These are phyloP conservation scores for Phorcus lineatus DNA, from an alignment of 2,888 invertebrate genomes.

Conservation along the genomic window DNA sequence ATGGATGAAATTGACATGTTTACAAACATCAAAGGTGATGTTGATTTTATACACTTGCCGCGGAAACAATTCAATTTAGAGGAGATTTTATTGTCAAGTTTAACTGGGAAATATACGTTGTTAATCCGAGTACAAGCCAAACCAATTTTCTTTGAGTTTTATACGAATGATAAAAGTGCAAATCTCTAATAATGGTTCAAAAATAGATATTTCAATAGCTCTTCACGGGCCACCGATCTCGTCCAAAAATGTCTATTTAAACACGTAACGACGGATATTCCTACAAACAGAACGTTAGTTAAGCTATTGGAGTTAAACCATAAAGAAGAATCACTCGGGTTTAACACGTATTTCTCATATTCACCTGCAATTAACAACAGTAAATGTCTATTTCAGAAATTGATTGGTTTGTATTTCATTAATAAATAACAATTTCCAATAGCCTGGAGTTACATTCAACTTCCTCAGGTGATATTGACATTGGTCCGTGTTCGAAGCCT, in stretches of 20 bases:
- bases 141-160: no score
- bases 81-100: no score
- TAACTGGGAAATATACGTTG: no score
- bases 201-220: no score
- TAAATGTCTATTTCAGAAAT: not conserved
- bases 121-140: no score
- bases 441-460: not conserved
- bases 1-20: no score
- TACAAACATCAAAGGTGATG: no score
- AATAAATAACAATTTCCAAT: not conserved
- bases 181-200: no score
- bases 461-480: not conserved
- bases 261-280: not conserved
- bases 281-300: not conserved
- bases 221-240: no score
- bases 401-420: constrained; percentile 16
- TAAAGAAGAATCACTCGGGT: not conserved
- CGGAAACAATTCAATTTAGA: no score
- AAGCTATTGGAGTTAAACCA: not conserved
- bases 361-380: not conserved
- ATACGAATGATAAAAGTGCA: no score
- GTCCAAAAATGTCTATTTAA: not conserved
- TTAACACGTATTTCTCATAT: constrained; percentile 5
- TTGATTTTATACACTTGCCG: no score
- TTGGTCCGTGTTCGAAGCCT: not conserved